Evolutionary conservation across 64 coral and sea anemone genomes (phyloP).

Genomic region (Montipora capricornis): DNA sequence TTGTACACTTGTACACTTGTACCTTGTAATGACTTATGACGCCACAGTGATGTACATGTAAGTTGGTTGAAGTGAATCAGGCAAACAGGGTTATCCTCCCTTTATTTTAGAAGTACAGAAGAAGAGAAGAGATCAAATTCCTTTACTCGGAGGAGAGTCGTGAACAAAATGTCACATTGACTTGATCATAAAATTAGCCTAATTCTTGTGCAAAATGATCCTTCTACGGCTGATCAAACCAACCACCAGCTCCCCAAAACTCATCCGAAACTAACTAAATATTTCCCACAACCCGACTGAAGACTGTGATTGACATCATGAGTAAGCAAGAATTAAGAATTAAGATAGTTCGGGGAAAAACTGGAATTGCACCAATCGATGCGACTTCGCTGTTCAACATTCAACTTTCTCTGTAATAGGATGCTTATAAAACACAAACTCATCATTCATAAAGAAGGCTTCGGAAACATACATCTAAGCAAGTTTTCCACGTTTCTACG

Average conservation of each 20-base stretch:
- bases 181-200: neutral
- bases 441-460: too few relatives aligned
- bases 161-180: neutral
- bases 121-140: neutral
- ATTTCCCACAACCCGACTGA: neutral
- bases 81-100: too few relatives aligned
- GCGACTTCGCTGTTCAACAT: neutral
- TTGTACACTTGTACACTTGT: too few relatives aligned
- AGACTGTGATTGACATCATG: neutral
- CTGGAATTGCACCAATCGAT: neutral
- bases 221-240: neutral
- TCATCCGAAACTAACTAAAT: neutral
- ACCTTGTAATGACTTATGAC: too few relatives aligned
- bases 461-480: neutral
- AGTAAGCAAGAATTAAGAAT: neutral
- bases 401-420: neutral
- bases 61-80: too few relatives aligned
- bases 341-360: neutral
- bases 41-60: too few relatives aligned
- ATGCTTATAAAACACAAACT: neutral
- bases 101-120: too few relatives aligned
- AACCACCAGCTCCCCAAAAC: neutral
- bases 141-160: neutral
- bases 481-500: neutral
- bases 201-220: neutral